Base-by-base conservation (phyloP, 2,113 vertebrate species). In the Nesoenas mayeri region DNA sequence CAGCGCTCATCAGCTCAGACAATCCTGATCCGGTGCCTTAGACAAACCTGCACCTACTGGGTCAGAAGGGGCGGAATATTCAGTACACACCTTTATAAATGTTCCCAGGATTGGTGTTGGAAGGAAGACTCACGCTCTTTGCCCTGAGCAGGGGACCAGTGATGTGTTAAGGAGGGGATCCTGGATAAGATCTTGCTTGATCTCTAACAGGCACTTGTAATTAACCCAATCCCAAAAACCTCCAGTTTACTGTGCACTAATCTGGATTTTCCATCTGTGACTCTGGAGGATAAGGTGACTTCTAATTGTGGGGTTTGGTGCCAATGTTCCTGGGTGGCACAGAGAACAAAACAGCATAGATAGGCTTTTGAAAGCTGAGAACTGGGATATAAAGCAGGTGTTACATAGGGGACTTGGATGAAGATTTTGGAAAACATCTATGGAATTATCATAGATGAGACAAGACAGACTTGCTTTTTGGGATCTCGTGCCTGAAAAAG, bases 11-110 rank as follows among this genome's bases (percentile, higher is more conserved):
- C 26, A 5, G 3, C 40, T 58, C 50, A 56, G 67, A 15, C n/a
- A 47, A 47, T 69, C 64, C 64, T 9, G 38, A 28, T 5, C 16
- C 0, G 2, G 10, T 7, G 25, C n/a, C 64, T 20, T 6, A 12
- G 3, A 12, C 71, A 64, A 28, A 40, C 31, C 5, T 3, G 32
- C 5, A 19, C 8, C 44, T 24, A 16, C 11, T 0, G 4, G 21
- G 21, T 25, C 57, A 15, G 54, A 10, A 62, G 48, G 5, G 6
- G 5, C 0, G 1, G 25, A 26, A 6, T 19, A 50, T 31, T 88
- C 79, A 32, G 47, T 11, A 3, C 11, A 15, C 8, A 24, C 7
- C 60, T 66, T 60, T 40, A 48, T 24, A 47, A 58, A 60, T 36
- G n/a, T 40, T 80, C 38, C 44, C 20, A 21, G 60, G 38, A 18